Conservation (phyloP, 2,888 invertebrate genomes). For the Lapara coniferarum region DNA sequence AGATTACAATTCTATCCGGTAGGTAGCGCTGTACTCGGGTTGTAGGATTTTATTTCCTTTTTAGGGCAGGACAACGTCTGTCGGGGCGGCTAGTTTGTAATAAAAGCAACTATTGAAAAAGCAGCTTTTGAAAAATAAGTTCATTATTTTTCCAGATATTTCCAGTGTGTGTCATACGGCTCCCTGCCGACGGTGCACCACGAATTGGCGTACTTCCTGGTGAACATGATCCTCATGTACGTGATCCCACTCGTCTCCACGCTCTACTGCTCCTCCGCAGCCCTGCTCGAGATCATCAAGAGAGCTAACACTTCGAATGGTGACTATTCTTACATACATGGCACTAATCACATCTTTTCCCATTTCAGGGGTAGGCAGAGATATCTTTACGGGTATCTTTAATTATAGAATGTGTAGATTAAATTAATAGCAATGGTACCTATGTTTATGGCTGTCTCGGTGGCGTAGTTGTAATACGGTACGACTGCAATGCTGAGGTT, state of each 20-base stretch:
- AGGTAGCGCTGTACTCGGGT: too few relatives aligned
- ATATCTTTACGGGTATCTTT: not conserved
- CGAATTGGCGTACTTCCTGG: constrained; percentile 91
- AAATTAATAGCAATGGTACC: not conserved
- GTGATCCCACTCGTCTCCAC: constrained; percentile 92
- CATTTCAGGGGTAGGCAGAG: not conserved
- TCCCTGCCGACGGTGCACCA: constrained; percentile 88
- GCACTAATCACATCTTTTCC: not conserved
- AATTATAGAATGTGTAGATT: not conserved
- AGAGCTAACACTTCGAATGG: constrained; percentile 86
- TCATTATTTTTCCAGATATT: constrained; percentile 79
- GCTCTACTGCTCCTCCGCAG: constrained; percentile 94
- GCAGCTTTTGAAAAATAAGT: too few relatives aligned
- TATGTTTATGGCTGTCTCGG: too few relatives aligned
- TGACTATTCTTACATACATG: constrained; percentile 52
- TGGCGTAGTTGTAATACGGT: too few relatives aligned
- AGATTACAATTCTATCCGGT: too few relatives aligned
- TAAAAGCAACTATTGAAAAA: too few relatives aligned
- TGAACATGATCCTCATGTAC: constrained; percentile 95
- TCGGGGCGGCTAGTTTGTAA: too few relatives aligned
- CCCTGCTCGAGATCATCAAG: constrained; percentile 92
- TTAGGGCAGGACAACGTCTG: too few relatives aligned
- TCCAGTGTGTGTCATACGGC: constrained; percentile 95
- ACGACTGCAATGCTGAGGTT: too few relatives aligned
- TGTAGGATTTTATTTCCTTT: too few relatives aligned